phyloP scores from a whole-genome alignment of 2,888 invertebrate species.

The Diabrotica balteata region DNA sequence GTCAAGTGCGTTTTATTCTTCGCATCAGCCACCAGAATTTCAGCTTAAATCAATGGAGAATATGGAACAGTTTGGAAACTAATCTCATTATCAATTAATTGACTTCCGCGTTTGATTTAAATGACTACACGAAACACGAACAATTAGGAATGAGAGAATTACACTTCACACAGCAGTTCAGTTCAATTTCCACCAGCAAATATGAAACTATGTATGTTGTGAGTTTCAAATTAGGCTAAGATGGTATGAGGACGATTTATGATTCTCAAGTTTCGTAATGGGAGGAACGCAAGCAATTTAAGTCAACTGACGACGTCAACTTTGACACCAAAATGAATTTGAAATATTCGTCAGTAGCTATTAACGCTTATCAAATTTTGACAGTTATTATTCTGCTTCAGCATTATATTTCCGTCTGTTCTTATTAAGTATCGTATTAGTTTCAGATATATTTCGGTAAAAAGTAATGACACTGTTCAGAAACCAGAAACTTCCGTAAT shows the following conservation, averaged over 20 bases:
- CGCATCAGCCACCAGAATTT: slow-evolving; percentile 13
- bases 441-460: too few relatives aligned
- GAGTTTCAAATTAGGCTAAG: slow-evolving; percentile 29
- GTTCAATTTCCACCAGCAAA: slow-evolving; percentile 33
- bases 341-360: slow-evolving; percentile 20
- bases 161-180: slow-evolving; percentile 33
- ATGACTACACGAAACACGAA: slow-evolving; percentile 37
- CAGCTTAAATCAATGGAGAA: slow-evolving; percentile 34
- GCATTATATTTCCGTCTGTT: background rate
- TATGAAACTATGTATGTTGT: slow-evolving; percentile 31
- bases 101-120: slow-evolving; percentile 42
- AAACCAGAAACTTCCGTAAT: too few relatives aligned
- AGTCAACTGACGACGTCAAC: slow-evolving; percentile 12
- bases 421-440: too few relatives aligned
- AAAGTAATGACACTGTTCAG: too few relatives aligned
- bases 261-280: slow-evolving; percentile 20
- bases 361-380: slow-evolving; percentile 8
- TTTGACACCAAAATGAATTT: slow-evolving; percentile 15
- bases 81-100: slow-evolving; percentile 42
- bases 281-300: slow-evolving; percentile 22
- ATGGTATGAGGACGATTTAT: slow-evolving; percentile 25
- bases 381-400: slow-evolving; percentile 4
- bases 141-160: slow-evolving; percentile 39
- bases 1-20: slow-evolving; percentile 15
- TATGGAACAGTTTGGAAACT: slow-evolving; percentile 39